phyloP scores from a whole-genome alignment of 2,888 invertebrate species.

The Ennomos quercinarius region DNA sequence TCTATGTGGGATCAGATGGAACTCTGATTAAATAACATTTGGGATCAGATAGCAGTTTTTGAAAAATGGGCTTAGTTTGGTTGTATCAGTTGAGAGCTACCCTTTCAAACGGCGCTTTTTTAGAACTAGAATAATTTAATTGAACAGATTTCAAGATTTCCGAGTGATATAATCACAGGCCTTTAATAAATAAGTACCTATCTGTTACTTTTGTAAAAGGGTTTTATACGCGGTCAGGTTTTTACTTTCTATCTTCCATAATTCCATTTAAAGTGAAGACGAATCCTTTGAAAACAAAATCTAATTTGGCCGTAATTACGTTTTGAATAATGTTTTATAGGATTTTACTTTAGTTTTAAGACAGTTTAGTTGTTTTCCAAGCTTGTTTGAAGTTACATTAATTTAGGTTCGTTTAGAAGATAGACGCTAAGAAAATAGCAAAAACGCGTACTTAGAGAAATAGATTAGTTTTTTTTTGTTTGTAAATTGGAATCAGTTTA shows the following conservation, averaged over 20 bases:
- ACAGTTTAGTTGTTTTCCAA: slow-evolving; percentile 33
- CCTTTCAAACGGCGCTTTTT: too few species aligned
- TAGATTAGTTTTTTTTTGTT: slow-evolving; percentile 11
- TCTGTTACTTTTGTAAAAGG: neutral
- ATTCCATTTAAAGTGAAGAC: slow-evolving; percentile 12
- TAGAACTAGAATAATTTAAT: too few species aligned
- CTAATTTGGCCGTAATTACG: slow-evolving; percentile 27
- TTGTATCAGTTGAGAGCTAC: too few species aligned
- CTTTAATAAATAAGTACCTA: too few species aligned
- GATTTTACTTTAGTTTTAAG: slow-evolving; percentile 31
- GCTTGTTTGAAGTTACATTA: slow-evolving; percentile 34
- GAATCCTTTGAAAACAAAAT: slow-evolving; percentile 24
- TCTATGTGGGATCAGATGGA: too few species aligned
- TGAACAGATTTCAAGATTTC: too few species aligned
- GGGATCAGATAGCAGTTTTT: too few species aligned
- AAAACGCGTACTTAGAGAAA: slow-evolving; percentile 4
- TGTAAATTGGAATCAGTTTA: slow-evolving; percentile 1
- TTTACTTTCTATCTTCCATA: slow-evolving; percentile 8
- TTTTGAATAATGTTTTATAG: slow-evolving; percentile 25
- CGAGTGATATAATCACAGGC: too few species aligned
- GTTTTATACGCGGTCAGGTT: slow-evolving; percentile 14
- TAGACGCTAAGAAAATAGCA: slow-evolving; percentile 20
- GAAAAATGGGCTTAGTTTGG: too few species aligned
- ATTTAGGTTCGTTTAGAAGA: slow-evolving; percentile 29
- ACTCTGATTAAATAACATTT: too few species aligned